Evolutionary conservation across 2,113 vertebrate genomes (phyloP), one percentile per base, ranked within the genome.

Genomic region (Addax nasomaculatus): DNA sequence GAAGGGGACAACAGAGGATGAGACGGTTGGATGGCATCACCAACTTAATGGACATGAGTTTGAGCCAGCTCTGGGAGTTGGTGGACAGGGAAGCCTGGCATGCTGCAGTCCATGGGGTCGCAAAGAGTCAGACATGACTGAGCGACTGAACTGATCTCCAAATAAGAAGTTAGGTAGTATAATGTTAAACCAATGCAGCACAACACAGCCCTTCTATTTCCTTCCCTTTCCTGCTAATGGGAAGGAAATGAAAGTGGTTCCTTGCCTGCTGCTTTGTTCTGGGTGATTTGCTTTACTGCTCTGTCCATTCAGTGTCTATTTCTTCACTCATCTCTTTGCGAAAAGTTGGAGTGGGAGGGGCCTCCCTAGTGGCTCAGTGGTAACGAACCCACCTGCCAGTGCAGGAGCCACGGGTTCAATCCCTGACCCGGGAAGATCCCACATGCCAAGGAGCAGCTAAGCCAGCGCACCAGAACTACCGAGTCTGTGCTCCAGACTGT

Each of bases 81-180:
- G 67, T 39, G 67, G 67, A 39, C 19, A 23, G 67, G 67, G 67
- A 70, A n/a, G n/a, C 67, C 67, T 39, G n/a, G 67, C 19, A 2
- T 70, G 9, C 67, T 70, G 19, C n/a, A 23, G 5, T 12, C n/a
- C 67, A 3, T 70, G 10, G n/a, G 10, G 19, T 70, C 0, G 0
- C n/a, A 39, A 36, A 70, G n/a, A 70, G n/a, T 70, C n/a, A 39
- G 1, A 70, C 64, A 23, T 0, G 9, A 70, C 67, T 70, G n/a
- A 23, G 67, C 0, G 2, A 23, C 67, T 70, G 10, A 39, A 39
- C n/a, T 70, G 67, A 36, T 78, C 30, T 97, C 25, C 15, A 67
- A 73, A 49, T 89, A 64, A 21, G 23, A 85, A 51, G n/a, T 21
- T 76, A 64, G 29, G 21, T 5, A 84, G 51, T 64, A 5, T 73